Percentiles rank a stretch among this genome's conserved stretches.
Evolutionary conservation across 2,888 invertebrate genomes (phyloP).

Genomic region (Rhyacophila evoluta): DNA sequence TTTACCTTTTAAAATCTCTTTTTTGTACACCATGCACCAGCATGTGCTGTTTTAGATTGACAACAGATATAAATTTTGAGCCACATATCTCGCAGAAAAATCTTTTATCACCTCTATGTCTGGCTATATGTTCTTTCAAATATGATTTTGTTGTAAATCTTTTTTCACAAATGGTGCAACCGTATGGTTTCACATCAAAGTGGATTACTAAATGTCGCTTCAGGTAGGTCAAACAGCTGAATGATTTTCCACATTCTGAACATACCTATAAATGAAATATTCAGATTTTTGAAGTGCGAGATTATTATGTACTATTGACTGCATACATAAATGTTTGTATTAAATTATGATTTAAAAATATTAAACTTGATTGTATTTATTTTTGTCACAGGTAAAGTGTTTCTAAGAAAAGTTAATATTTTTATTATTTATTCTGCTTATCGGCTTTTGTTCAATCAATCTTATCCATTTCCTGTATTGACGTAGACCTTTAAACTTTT

Average conservation of each 20-base stretch:
- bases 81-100: slow-evolving; percentile 52
- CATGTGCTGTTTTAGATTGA: slow-evolving; percentile 53
- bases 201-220: slow-evolving; percentile 49
- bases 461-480: no score
- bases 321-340: no score
- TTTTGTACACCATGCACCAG: slow-evolving; percentile 46
- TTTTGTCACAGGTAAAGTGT: no score
- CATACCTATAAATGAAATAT: slow-evolving; percentile 42
- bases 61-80: slow-evolving; percentile 44
- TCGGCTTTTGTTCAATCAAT: no score
- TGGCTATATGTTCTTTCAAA: slow-evolving; percentile 47
- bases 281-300: not conserved
- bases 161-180: slow-evolving; percentile 41
- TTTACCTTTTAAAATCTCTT: slow-evolving; percentile 48
- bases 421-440: no score
- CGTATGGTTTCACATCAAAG: slow-evolving; percentile 46
- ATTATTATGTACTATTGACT: not conserved
- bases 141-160: slow-evolving; percentile 47
- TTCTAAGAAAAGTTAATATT: no score
- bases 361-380: no score
- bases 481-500: no score
- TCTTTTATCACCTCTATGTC: slow-evolving; percentile 47
- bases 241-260: slow-evolving; percentile 52
- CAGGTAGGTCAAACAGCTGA: slow-evolving; percentile 50
- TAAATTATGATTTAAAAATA: no score